Conservation (phyloP, 1,140 invertebrate genomes). For the Leptinotarsa lineolata region DNA sequence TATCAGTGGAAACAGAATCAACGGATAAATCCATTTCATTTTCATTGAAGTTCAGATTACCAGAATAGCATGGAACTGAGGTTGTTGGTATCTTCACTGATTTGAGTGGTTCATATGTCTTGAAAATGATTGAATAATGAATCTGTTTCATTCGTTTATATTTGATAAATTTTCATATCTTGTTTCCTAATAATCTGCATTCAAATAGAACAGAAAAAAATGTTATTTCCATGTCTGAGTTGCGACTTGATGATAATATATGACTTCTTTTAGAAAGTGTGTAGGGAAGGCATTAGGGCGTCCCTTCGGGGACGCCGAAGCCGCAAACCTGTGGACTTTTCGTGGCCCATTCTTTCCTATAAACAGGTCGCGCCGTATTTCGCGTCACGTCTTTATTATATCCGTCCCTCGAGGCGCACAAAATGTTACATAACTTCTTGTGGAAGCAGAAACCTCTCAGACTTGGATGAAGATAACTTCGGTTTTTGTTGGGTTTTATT, state of each 20-base stretch:
- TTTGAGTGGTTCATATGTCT: too few relatives aligned
- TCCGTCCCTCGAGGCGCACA: constrained; percentile 48
- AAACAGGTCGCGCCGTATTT: constrained; percentile 44
- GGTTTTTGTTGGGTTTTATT: constrained; percentile 22
- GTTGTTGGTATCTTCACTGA: too few relatives aligned
- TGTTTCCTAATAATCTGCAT: not conserved
- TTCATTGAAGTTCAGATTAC: too few relatives aligned
- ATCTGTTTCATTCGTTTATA: too few relatives aligned
- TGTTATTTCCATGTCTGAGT: not conserved
- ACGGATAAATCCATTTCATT: too few relatives aligned
- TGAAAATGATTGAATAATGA: too few relatives aligned
- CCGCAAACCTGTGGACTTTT: constrained; percentile 41
- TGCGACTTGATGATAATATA: constrained; percentile 47
- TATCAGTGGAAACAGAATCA: too few relatives aligned
- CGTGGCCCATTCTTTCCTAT: constrained; percentile 45
- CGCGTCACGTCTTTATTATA: constrained; percentile 54
- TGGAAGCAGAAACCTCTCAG: constrained; percentile 48
- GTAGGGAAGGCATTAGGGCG: constrained; percentile 37
- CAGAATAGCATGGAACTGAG: too few relatives aligned
- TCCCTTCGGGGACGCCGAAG: constrained; percentile 39
- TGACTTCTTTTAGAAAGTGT: constrained; percentile 35
- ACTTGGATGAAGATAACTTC: constrained; percentile 23
- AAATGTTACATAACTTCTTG: constrained; percentile 55
- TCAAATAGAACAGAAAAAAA: not conserved
- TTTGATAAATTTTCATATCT: too few relatives aligned